Conservation (phyloP, 2,888 invertebrate genomes). For the Tubiluchus corallicola region DNA sequence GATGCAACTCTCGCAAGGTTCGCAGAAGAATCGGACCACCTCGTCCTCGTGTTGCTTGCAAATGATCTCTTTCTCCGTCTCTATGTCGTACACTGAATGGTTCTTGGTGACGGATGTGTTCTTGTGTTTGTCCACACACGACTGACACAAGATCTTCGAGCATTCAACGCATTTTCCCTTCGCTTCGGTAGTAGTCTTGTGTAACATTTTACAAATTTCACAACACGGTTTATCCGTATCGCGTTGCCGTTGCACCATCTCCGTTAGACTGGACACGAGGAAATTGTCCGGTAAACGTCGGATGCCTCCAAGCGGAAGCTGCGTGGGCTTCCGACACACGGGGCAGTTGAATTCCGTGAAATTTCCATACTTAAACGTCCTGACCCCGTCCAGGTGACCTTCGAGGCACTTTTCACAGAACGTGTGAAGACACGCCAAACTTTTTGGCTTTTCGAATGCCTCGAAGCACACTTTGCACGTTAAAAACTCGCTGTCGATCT, state of each 20-base stretch:
- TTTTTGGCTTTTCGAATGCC: constrained; percentile 26
- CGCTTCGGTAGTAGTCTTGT: constrained; percentile 19
- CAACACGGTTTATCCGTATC: constrained; percentile 17
- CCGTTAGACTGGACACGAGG: constrained; percentile 24
- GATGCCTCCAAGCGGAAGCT: constrained; percentile 25
- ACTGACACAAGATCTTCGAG: constrained; percentile 23
- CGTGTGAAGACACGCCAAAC: constrained; percentile 25
- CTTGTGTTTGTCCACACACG: constrained; percentile 25
- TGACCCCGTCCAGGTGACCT: constrained; percentile 22
- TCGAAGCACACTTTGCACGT: constrained; percentile 27
- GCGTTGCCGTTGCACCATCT: constrained; percentile 19
- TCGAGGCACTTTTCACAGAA: constrained; percentile 27
- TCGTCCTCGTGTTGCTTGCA: constrained; percentile 24
- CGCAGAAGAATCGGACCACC: constrained; percentile 27
- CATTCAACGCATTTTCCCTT: constrained; percentile 27
- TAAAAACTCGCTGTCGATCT: constrained; percentile 28
- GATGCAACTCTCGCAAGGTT: constrained; percentile 26
- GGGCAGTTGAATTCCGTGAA: constrained; percentile 24
- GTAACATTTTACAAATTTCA: constrained; percentile 21
- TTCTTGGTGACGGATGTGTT: constrained; percentile 24
- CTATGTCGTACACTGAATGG: constrained; percentile 26
- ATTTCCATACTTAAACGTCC: constrained; percentile 20
- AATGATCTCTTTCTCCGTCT: constrained; percentile 26
- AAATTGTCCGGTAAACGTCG: constrained; percentile 26
- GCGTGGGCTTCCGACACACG: constrained; percentile 25